Evolutionary conservation across 92 coral and sea anemone species (phyloP).

Genomic region (Nematostella vectensis): DNA sequence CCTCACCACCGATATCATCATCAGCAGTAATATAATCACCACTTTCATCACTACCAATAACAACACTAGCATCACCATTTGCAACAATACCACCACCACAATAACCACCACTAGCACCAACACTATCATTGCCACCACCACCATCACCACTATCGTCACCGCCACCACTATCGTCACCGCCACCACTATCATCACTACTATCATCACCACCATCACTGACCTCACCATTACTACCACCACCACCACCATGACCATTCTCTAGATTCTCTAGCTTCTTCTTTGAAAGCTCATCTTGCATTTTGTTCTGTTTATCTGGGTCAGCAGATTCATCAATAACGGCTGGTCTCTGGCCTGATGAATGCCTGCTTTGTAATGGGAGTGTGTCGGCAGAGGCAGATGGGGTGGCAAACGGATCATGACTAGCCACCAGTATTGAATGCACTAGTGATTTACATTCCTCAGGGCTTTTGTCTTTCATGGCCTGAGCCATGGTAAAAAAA

Average conservation of each 20-base stretch:
- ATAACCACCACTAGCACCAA: no score
- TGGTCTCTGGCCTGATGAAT: not conserved
- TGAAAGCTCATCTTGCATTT: not conserved
- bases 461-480: constrained; percentile 31
- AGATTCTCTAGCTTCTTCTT: not conserved
- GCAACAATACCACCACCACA: constrained; percentile 1
- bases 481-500: constrained; percentile 18
- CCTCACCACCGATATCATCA: not conserved
- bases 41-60: not conserved
- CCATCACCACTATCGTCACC: not conserved
- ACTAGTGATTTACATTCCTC: constrained; percentile 25
- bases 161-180: not conserved
- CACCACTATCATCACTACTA: not conserved
- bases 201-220: no score
- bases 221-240: no score
- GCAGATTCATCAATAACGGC: not conserved
- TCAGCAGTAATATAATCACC: not conserved
- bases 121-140: no score
- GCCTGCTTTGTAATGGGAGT: not conserved
- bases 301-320: not conserved
- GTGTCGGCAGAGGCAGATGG: constrained; percentile 1
- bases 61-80: not conserved
- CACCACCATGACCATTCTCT: constrained; percentile 1
- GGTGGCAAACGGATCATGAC: not conserved
- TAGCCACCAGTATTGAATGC: not conserved